Conservation (phyloP, 1,140 invertebrate species). For the Dreissena polymorpha region DNA sequence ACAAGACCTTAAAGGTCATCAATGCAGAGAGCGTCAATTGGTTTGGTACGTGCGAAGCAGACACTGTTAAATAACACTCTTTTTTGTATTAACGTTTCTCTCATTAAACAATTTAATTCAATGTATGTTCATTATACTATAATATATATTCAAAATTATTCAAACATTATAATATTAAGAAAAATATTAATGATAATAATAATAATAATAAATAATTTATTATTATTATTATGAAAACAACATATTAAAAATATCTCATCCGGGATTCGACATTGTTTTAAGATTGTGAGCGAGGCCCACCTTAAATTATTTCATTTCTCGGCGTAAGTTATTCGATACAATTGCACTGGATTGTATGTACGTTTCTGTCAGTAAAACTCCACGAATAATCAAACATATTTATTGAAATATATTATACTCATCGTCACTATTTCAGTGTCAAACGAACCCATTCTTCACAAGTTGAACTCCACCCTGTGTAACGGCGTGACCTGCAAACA, state of each 20-base stretch:
- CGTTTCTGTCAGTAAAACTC: too few species aligned
- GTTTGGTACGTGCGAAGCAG: constrained; percentile 47
- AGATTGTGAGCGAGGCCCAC: too few species aligned
- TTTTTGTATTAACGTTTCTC: neutral
- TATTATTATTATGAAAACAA: too few species aligned
- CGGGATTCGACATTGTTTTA: too few species aligned
- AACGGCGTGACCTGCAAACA: constrained; percentile 29
- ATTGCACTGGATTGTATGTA: neutral
- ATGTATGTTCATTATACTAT: too few species aligned
- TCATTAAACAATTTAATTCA: neutral
- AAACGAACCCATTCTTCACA: constrained; percentile 45
- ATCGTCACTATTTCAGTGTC: constrained; percentile 37
- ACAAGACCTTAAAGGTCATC: constrained; percentile 43
- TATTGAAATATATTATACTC: too few species aligned
- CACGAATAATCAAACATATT: too few species aligned
- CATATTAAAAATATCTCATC: too few species aligned
- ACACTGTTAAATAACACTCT: too few species aligned
- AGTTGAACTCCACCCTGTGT: constrained; percentile 42
- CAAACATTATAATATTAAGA: neutral
- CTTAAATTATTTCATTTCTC: neutral
- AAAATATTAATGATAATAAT: neutral
- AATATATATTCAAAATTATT: too few species aligned
- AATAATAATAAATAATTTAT: too few species aligned
- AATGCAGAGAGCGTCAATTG: constrained; percentile 42
- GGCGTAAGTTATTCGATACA: neutral